Conservation (phyloP, 2,888 invertebrate species). For the Melitaea athalia region DNA sequence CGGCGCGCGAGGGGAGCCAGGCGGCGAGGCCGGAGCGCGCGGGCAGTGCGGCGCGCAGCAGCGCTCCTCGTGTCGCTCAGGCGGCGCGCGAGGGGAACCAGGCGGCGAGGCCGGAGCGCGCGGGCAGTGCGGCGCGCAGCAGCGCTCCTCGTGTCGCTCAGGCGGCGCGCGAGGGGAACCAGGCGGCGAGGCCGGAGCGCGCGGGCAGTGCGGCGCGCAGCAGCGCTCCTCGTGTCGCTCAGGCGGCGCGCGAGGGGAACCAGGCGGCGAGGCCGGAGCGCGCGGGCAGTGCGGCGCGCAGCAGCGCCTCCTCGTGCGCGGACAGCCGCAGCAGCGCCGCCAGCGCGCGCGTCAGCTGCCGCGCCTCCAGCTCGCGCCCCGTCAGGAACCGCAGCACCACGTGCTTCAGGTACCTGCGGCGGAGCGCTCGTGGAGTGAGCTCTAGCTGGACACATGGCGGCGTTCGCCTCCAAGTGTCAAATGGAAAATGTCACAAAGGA, state of each 20-base stretch:
- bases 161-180: constrained; percentile 47
- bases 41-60: constrained; percentile 89
- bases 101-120: constrained; percentile 60
- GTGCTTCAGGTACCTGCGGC: constrained; percentile 89
- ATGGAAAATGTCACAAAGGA: no score
- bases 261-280: constrained; percentile 63
- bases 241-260: constrained; percentile 44
- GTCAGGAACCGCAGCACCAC: constrained; percentile 96
- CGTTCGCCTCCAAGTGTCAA: no score
- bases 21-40: constrained; percentile 62
- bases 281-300: constrained; percentile 88
- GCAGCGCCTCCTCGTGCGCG: constrained; percentile 92
- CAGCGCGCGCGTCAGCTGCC: constrained; percentile 94
- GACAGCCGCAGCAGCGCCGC: constrained; percentile 91
- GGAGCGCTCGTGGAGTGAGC: not conserved
- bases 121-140: constrained; percentile 88
- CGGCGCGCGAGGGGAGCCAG: constrained; percentile 51
- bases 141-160: constrained; percentile 89
- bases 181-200: constrained; percentile 61
- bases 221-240: constrained; percentile 90
- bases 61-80: constrained; percentile 87
- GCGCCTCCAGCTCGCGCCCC: constrained; percentile 92
- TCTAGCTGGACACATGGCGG: no score
- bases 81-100: constrained; percentile 51
- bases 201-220: constrained; percentile 88